A percentile compares a stretch with the other conserved stretches of the same genome.
These are phyloP conservation scores for Sclerurus mexicanus DNA, from an alignment of 2,113 vertebrate species.

Conservation along the genomic window DNA sequence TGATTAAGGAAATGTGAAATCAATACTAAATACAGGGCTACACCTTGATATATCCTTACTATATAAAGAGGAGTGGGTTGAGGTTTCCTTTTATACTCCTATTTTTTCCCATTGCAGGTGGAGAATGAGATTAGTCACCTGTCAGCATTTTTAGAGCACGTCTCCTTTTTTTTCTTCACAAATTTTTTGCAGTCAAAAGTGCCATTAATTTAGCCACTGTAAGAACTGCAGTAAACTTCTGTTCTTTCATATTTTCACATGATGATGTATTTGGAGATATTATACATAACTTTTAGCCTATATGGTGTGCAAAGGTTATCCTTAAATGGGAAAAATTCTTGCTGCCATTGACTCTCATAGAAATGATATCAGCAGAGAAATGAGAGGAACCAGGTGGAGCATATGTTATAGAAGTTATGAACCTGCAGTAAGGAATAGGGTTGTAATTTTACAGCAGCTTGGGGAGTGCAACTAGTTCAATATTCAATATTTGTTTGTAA, in stretches of 20 bases:
- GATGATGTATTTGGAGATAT: accelerated
- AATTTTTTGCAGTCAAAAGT: not conserved
- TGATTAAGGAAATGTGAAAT: not conserved
- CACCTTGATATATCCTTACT: not conserved
- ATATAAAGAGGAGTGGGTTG: not conserved
- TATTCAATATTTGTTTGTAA: not conserved
- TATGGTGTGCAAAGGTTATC: not conserved
- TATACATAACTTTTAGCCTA: not conserved
- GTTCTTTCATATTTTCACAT: not conserved
- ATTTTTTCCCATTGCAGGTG: not conserved
- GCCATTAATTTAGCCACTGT: not conserved
- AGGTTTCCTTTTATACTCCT: not conserved
- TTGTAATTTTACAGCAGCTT: not conserved
- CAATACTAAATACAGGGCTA: not conserved
- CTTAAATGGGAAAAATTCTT: not conserved
- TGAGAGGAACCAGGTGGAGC: not conserved
- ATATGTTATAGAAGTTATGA: not conserved
- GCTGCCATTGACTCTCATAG: not conserved
- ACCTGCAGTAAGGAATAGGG: not conserved
- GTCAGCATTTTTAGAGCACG: not conserved
- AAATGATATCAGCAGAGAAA: not conserved
- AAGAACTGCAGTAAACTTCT: not conserved
- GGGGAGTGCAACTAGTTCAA: not conserved
- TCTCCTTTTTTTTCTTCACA: not conserved
- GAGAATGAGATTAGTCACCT: not conserved